Evolutionary conservation across 1,140 invertebrate species (phyloP).

Genomic region (Drosophila nikananu): DNA sequence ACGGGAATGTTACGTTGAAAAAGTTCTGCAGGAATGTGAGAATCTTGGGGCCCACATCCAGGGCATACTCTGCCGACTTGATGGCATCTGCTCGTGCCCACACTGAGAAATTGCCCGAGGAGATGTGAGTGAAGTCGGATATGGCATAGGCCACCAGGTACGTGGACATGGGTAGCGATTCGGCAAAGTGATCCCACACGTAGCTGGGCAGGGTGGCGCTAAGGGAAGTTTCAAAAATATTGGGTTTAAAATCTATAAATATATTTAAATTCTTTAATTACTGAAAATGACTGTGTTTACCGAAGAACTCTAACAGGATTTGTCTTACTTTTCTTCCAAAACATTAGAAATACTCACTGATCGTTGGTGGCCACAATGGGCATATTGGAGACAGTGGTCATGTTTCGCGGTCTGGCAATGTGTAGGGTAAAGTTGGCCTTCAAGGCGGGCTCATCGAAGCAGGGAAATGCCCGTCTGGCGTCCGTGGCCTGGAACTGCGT

Average conservation of each 20-base stretch:
- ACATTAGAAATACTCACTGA: constrained; percentile 55
- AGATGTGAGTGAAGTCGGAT: constrained; percentile 92
- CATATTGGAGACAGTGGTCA: constrained; percentile 93
- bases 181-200: constrained; percentile 92
- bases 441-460: constrained; percentile 97
- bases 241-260: neutral
- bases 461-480: constrained; percentile 95
- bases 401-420: constrained; percentile 90
- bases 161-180: constrained; percentile 96
- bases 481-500: constrained; percentile 97
- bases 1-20: constrained; percentile 92
- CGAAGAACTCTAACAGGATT: neutral
- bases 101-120: constrained; percentile 89
- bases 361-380: constrained; percentile 81
- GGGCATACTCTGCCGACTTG: constrained; percentile 91
- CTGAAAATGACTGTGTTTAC: no score
- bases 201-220: constrained; percentile 87
- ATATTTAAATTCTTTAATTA: no score
- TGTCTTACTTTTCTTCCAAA: neutral
- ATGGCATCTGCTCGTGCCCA: constrained; percentile 94
- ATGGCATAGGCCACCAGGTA: constrained; percentile 97
- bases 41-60: constrained; percentile 92
- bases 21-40: constrained; percentile 94
- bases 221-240: neutral
- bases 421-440: constrained; percentile 94